These are phyloP conservation scores for Slavum lentiscoides DNA, from an alignment of 2,888 invertebrate genomes.

Conservation along the genomic window DNA sequence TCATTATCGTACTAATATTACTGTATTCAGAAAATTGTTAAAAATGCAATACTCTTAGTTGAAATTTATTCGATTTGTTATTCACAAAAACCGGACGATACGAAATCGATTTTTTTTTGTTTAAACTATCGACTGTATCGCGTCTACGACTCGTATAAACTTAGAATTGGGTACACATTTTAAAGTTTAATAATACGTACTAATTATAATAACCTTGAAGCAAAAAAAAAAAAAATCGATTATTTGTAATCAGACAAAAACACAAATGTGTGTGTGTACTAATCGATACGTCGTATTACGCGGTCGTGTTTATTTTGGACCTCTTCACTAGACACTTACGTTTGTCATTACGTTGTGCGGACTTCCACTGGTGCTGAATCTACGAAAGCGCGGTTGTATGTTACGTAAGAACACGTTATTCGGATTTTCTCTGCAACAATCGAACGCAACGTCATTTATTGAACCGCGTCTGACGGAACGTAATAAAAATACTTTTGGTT, in stretches of 20 bases:
- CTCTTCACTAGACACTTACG: constrained; percentile 63
- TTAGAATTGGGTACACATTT: constrained; percentile 56
- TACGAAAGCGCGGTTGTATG: constrained; percentile 73
- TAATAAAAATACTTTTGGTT: too few species aligned
- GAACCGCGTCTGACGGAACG: too few species aligned
- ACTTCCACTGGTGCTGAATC: constrained; percentile 83
- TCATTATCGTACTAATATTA: too few species aligned
- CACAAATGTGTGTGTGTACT: too few species aligned
- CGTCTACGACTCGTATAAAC: neutral
- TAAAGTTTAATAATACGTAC: neutral
- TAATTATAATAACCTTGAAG: neutral
- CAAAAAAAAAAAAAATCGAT: neutral
- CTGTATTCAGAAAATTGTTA: too few species aligned
- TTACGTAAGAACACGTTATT: constrained; percentile 69
- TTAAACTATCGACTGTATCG: too few species aligned
- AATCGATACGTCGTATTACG: neutral
- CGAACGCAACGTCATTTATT: neutral
- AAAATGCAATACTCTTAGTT: too few species aligned
- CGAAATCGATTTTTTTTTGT: too few species aligned
- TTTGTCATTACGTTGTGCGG: constrained; percentile 41
- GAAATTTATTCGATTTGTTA: too few species aligned
- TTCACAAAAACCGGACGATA: too few species aligned
- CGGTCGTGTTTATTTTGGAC: neutral
- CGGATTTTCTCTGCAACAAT: constrained; percentile 69
- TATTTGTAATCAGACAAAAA: neutral